These are phyloP conservation scores for Nycteola revayana DNA, from an alignment of 2,888 invertebrate species.

Conservation along the genomic window DNA sequence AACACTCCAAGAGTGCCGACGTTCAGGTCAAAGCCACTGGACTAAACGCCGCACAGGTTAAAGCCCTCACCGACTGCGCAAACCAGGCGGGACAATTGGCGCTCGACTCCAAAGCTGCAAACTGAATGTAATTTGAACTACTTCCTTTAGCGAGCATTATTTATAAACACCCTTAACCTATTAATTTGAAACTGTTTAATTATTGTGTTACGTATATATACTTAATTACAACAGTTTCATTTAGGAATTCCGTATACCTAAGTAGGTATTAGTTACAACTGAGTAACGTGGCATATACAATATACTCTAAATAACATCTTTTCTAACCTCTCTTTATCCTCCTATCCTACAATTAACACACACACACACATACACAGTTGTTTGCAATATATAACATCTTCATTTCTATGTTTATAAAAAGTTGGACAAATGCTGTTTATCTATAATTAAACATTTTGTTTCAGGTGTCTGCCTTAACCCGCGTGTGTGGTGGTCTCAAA, in stretches of 20 bases:
- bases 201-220: no score
- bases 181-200: no score
- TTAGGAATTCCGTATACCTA: no score
- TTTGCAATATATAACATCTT: no score
- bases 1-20: conserved; percentile 74
- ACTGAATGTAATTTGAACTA: conserved; percentile 62
- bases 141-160: conserved; percentile 23
- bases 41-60: conserved; percentile 68
- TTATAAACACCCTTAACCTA: no score
- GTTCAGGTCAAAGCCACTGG: conserved; percentile 75
- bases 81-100: conserved; percentile 76
- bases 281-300: no score
- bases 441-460: conserved; percentile 53
- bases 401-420: no score
- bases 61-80: conserved; percentile 75
- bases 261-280: no score
- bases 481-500: conserved; percentile 68
- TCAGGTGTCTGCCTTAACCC: conserved; percentile 63
- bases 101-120: conserved; percentile 71
- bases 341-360: conserved; percentile 10
- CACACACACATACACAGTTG: background rate
- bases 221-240: conserved; percentile 25
- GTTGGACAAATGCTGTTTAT: conserved; percentile 5
- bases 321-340: conserved; percentile 17
- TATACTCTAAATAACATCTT: conserved; percentile 26